These are phyloP conservation scores for Martes flavigula DNA, from an alignment of 2,797 vertebrate species.

Conservation along the genomic window DNA sequence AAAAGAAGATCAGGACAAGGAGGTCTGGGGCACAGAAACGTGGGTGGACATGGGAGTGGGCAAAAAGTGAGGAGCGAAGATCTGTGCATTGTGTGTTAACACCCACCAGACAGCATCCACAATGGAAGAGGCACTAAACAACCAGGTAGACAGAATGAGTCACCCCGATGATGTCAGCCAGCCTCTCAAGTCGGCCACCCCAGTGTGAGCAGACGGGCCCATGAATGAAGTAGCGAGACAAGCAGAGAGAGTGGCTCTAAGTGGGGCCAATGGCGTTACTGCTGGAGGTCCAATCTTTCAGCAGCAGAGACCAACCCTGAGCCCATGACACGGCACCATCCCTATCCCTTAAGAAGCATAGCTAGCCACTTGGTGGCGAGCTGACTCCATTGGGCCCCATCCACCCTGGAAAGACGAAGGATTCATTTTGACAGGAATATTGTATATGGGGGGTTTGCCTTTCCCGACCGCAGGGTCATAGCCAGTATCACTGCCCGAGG, in stretches of 20 bases:
- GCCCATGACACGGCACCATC: not conserved
- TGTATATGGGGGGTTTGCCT: constrained; percentile 14
- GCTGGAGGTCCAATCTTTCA: not conserved
- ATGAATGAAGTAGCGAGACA: constrained; percentile 45
- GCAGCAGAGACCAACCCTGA: constrained; percentile 29
- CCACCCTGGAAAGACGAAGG: not conserved
- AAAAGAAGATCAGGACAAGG: constrained; percentile 26
- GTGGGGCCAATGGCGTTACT: not conserved
- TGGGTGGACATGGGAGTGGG: not conserved
- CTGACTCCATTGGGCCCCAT: not conserved
- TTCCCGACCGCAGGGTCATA: constrained; percentile 18
- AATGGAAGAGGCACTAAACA: constrained; percentile 52
- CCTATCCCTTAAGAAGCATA: not conserved
- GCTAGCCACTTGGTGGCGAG: not conserved
- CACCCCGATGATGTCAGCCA: constrained; percentile 65
- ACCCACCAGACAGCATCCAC: constrained; percentile 43
- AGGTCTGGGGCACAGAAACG: constrained; percentile 15
- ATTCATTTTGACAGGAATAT: constrained; percentile 44
- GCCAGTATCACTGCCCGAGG: not conserved
- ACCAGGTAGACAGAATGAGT: constrained; percentile 70
- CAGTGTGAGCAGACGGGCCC: constrained; percentile 52
- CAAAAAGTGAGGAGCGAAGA: constrained; percentile 26
- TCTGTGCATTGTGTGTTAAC: constrained; percentile 54
- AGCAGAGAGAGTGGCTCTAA: constrained; percentile 50
- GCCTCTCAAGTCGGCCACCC: constrained; percentile 34